Conservation (phyloP, 2,888 invertebrate genomes). For the Ramazzottius varieornatus region DNA sequence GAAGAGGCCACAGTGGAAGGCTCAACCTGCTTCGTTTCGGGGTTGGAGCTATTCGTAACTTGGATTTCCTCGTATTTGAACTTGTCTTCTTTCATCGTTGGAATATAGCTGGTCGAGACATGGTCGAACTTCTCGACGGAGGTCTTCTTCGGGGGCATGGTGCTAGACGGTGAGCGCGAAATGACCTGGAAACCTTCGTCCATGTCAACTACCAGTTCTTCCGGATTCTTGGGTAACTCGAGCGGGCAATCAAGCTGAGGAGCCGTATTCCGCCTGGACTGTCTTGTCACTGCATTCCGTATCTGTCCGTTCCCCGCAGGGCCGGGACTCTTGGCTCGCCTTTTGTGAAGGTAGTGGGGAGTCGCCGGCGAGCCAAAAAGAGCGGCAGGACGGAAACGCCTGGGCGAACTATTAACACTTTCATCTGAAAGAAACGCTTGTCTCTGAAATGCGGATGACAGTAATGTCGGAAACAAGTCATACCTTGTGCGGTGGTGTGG, state of each 20-base stretch:
- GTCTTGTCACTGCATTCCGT: too few relatives aligned
- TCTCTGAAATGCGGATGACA: too few relatives aligned
- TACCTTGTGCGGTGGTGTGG: background rate
- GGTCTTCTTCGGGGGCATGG: background rate
- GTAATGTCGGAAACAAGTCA: too few relatives aligned
- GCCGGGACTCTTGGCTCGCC: background rate
- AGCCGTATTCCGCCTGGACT: background rate
- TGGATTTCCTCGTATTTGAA: background rate
- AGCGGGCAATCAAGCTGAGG: background rate
- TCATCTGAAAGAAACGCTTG: too few relatives aligned
- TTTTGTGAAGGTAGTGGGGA: background rate
- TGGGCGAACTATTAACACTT: background rate
- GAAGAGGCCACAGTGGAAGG: background rate
- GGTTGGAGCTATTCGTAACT: background rate
- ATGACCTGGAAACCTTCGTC: too few relatives aligned
- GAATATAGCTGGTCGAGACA: background rate
- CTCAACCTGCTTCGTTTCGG: background rate
- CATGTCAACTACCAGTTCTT: background rate
- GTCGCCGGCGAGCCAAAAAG: background rate
- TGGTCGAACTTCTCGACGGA: background rate
- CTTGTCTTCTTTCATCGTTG: background rate
- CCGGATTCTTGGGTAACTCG: background rate
- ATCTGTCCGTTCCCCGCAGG: background rate
- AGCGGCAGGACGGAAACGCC: background rate
- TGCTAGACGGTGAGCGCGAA: too few relatives aligned